Evolutionary conservation across 2,888 invertebrate genomes (phyloP).

Genomic region (Schizotus pectinicornis): DNA sequence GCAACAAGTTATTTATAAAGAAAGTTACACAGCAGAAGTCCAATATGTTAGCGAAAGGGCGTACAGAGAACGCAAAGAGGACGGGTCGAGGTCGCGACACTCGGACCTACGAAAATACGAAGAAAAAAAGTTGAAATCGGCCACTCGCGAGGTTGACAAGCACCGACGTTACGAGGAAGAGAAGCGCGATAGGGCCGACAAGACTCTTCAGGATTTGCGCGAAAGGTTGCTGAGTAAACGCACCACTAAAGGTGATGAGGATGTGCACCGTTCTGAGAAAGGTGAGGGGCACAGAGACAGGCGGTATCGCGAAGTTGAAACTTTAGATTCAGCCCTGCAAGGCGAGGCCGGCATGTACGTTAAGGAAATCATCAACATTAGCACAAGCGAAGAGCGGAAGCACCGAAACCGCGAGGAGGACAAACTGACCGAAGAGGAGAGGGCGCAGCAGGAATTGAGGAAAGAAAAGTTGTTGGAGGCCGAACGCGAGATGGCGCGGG

Average conservation of each 20-base stretch:
- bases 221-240: slow-evolving; percentile 74
- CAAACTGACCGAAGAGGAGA: slow-evolving; percentile 54
- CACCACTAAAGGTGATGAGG: slow-evolving; percentile 67
- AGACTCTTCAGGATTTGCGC: slow-evolving; percentile 76
- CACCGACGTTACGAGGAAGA: slow-evolving; percentile 55
- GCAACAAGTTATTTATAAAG: slow-evolving; percentile 53
- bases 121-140: slow-evolving; percentile 45
- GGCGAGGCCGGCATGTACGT: slow-evolving; percentile 57
- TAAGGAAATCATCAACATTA: slow-evolving; percentile 58
- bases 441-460: slow-evolving; percentile 62
- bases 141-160: slow-evolving; percentile 46
- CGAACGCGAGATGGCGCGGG: slow-evolving; percentile 77
- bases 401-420: slow-evolving; percentile 54
- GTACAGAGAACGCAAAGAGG: slow-evolving; percentile 50
- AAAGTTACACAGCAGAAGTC: slow-evolving; percentile 43
- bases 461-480: slow-evolving; percentile 74
- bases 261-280: slow-evolving; percentile 28
- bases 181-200: slow-evolving; percentile 63
- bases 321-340: slow-evolving; percentile 49
- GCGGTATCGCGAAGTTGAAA: slow-evolving; percentile 35
- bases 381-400: slow-evolving; percentile 49
- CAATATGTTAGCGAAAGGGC: slow-evolving; percentile 38
- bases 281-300: slow-evolving; percentile 39
- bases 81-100: slow-evolving; percentile 47
- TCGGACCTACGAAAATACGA: slow-evolving; percentile 51